These are phyloP conservation scores for Lordiphosa collinella DNA, from an alignment of 1,140 invertebrate genomes.

Conservation along the genomic window DNA sequence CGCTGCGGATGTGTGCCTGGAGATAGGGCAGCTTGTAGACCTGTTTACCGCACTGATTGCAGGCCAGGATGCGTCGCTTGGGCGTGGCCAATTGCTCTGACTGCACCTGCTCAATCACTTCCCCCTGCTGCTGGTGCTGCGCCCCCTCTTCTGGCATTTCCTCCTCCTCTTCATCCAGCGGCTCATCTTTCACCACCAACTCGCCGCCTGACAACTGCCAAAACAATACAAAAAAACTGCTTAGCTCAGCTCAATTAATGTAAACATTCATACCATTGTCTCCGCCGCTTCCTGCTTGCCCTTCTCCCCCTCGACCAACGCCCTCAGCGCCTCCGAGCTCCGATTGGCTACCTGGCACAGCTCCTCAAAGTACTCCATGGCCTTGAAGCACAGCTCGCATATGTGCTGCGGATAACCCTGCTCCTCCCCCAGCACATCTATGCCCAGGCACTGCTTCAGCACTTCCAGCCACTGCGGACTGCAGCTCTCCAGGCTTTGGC, in stretches of 20 bases:
- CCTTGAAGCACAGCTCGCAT: slow-evolving; percentile 61
- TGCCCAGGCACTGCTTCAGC: slow-evolving; percentile 49
- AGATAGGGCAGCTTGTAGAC: slow-evolving; percentile 69
- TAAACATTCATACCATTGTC: slow-evolving; percentile 2
- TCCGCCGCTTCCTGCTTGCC: not conserved
- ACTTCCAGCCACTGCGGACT: slow-evolving; percentile 29
- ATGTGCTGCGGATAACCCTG: slow-evolving; percentile 49
- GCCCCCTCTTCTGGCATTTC: not conserved
- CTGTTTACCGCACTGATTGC: slow-evolving; percentile 65
- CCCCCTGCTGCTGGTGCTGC: slow-evolving; percentile 14
- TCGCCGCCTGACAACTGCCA: slow-evolving; percentile 19
- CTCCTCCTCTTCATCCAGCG: slow-evolving; percentile 15
- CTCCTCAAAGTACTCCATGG: slow-evolving; percentile 53
- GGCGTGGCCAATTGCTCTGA: not conserved
- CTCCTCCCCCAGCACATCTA: slow-evolving; percentile 52
- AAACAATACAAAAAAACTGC: too few relatives aligned
- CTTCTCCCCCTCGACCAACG: not conserved
- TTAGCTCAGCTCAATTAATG: too few relatives aligned
- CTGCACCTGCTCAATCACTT: not conserved
- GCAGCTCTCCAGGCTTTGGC: slow-evolving; percentile 9
- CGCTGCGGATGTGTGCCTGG: slow-evolving; percentile 68
- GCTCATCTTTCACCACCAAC: slow-evolving; percentile 46
- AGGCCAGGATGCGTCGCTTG: slow-evolving; percentile 34
- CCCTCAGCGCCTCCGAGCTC: slow-evolving; percentile 33
- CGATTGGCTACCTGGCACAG: slow-evolving; percentile 52